Conservation (phyloP, 2,797 vertebrate species). For the Podargus strigoides region DNA sequence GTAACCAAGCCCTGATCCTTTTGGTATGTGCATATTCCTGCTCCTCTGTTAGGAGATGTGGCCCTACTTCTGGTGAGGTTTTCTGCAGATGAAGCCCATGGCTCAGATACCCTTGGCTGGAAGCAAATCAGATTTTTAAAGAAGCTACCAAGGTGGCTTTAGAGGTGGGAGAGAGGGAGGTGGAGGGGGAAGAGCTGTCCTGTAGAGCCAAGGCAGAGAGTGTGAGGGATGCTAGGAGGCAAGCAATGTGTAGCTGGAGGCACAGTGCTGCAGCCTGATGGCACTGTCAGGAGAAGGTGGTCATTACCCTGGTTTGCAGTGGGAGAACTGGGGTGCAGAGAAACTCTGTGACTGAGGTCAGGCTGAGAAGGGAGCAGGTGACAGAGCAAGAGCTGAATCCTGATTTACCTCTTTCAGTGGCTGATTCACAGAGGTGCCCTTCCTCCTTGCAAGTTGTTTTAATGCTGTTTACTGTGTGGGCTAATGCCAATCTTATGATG, state of each 20-base stretch:
- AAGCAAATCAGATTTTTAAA: not conserved
- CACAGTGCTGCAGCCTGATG: not conserved
- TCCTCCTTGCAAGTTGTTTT: not conserved
- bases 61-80: not conserved
- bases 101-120: not conserved
- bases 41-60: not conserved
- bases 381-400: not conserved
- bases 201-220: not conserved
- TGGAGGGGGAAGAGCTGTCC: not conserved
- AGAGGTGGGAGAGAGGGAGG: not conserved
- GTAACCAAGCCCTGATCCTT: not conserved
- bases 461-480: not conserved
- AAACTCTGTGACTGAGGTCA: not conserved
- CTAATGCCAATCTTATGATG: not conserved
- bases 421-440: not conserved
- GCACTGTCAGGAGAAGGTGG: not conserved
- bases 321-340: not conserved
- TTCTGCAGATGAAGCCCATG: not conserved
- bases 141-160: not conserved
- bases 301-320: not conserved
- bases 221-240: not conserved
- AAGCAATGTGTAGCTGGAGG: not conserved
- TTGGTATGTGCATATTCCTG: not conserved
- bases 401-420: not conserved
- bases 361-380: not conserved